Percentiles rank a stretch among this genome's conserved stretches.
Conservation (phyloP, 2,113 vertebrate genomes). For the Rhinopomastus cyanomelas region DNA sequence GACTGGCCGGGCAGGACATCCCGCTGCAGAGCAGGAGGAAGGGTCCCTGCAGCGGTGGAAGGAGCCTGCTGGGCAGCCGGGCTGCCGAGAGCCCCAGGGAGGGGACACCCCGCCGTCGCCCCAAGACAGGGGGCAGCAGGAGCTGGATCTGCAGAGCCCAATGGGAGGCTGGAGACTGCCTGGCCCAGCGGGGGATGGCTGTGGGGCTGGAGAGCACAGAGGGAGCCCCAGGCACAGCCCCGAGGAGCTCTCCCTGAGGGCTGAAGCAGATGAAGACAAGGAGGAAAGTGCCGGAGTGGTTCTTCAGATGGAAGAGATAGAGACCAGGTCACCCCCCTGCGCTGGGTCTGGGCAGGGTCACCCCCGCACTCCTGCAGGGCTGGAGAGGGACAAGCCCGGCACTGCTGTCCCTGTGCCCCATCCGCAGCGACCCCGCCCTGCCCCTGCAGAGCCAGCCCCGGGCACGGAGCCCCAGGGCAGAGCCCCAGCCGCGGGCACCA, state of each 20-base stretch:
- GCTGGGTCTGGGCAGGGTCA: not conserved
- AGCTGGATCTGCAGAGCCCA: not conserved
- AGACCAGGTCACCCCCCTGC: not conserved
- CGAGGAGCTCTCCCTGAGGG: not conserved
- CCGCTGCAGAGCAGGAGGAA: not conserved
- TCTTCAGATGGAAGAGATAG: slow-evolving; percentile 69
- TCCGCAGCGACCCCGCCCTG: not conserved
- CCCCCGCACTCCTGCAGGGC: not conserved
- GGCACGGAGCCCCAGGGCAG: not conserved
- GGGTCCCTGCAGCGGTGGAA: not conserved
- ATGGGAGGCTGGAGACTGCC: not conserved
- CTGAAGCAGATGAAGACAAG: not conserved
- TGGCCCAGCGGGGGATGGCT: not conserved
- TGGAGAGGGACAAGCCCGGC: not conserved
- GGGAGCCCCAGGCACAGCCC: not conserved
- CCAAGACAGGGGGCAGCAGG: not conserved
- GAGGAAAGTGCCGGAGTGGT: slow-evolving; percentile 18
- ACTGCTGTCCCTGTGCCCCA: not conserved
- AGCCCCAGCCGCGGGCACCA: not conserved
- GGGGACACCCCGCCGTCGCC: not conserved
- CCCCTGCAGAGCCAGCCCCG: not conserved
- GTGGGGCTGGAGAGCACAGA: not conserved
- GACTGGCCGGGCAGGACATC: not conserved
- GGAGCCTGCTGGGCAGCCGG: not conserved
- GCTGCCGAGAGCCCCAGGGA: not conserved